Evolutionary conservation across 2,888 invertebrate species (phyloP).

Genomic region (Andrena fulva): DNA sequence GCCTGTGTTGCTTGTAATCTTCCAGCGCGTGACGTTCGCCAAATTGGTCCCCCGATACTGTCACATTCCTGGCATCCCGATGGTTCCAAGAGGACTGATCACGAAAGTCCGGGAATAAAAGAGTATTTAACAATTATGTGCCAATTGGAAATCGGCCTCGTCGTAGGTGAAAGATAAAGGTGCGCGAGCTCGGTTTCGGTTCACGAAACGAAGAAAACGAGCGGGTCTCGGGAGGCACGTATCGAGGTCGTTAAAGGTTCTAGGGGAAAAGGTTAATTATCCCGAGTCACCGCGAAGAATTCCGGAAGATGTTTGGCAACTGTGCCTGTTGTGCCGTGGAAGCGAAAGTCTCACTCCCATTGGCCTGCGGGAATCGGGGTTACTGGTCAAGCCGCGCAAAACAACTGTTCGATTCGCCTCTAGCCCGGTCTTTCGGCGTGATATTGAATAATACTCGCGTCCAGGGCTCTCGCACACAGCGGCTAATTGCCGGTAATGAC

Average conservation of each 20-base stretch:
- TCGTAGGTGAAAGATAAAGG: constrained; percentile 13
- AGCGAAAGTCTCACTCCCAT: constrained; percentile 63
- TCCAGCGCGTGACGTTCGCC: neutral
- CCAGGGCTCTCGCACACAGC: constrained; percentile 6
- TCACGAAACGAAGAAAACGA: constrained; percentile 42
- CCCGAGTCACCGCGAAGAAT: constrained; percentile 57
- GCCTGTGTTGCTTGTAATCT: neutral
- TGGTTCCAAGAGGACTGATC: neutral
- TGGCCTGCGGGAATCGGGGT: constrained; percentile 53
- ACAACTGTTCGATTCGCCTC: constrained; percentile 31
- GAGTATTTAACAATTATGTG: neutral
- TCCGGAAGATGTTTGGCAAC: constrained; percentile 67
- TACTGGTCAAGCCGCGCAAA: constrained; percentile 46
- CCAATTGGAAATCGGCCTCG: constrained; percentile 12
- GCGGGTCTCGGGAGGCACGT: constrained; percentile 33
- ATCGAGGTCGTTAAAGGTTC: constrained; percentile 66
- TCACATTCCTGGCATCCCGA: constrained; percentile 2
- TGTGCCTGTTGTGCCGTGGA: constrained; percentile 43
- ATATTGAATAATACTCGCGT: constrained; percentile 55
- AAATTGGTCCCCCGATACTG: neutral
- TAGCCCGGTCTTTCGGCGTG: constrained; percentile 27
- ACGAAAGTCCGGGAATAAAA: constrained; percentile 11
- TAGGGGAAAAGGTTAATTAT: constrained; percentile 67
- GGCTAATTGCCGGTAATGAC: constrained; percentile 54
- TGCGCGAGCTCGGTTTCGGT: constrained; percentile 25